A percentile compares a stretch with the other conserved stretches of the same genome.
Conservation (phyloP, 2,888 invertebrate genomes). For the Rhagium mordax region DNA sequence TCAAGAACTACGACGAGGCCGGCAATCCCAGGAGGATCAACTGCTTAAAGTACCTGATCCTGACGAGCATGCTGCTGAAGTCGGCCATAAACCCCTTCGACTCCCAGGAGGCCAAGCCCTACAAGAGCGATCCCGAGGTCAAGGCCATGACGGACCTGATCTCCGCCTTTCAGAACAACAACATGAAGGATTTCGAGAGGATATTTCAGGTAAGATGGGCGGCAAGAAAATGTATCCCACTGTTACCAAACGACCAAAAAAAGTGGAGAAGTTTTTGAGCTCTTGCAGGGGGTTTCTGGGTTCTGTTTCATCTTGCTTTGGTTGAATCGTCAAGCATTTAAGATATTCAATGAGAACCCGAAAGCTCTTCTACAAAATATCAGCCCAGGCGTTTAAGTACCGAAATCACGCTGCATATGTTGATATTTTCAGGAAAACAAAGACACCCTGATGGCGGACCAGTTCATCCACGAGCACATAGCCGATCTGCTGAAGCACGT, state of each 20-base stretch:
- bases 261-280: neutral
- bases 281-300: too few species aligned
- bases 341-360: too few species aligned
- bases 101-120: constrained; percentile 99
- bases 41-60: constrained; percentile 96
- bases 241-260: too few species aligned
- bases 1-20: constrained; percentile 99
- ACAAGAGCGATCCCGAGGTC: constrained; percentile 98
- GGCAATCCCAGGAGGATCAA: constrained; percentile 96
- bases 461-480: constrained; percentile 98
- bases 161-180: constrained; percentile 96
- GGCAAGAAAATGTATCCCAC: neutral
- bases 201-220: constrained; percentile 79
- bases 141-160: constrained; percentile 99
- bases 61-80: constrained; percentile 99
- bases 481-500: constrained; percentile 95
- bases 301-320: too few species aligned
- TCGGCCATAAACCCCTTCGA: constrained; percentile 99
- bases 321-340: too few species aligned
- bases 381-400: too few species aligned
- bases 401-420: too few species aligned
- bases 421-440: constrained; percentile 80
- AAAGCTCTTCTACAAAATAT: too few species aligned
- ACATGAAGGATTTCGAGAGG: constrained; percentile 96
- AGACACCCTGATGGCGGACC: constrained; percentile 90